Evolutionary conservation across 2,888 invertebrate genomes (phyloP), one percentile per base, ranked within the genome.

Genomic region (Spisula subtruncata): DNA sequence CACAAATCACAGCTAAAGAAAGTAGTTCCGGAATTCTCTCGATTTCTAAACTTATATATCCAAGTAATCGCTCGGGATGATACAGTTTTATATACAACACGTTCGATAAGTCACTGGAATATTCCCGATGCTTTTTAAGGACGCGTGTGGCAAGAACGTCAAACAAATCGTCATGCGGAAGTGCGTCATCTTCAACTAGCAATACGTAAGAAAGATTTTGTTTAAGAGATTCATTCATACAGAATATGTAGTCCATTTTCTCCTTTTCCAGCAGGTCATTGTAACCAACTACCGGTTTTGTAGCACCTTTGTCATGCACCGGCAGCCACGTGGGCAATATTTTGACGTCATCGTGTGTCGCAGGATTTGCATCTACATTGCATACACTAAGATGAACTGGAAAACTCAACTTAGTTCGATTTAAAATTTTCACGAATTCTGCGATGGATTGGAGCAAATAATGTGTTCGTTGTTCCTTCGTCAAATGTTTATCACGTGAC

Each of bases 141-240:
- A 32, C 83, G 25, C 20, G 83, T 25, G 66, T 83, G 85, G 54
- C 89, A 6, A 96, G 80, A 2, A 96, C 94, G 0, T 85, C 84
- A 80, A 96, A 93, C 35, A 96, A 88, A 81, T 95, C 94, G 0
- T 90, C 86, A 16, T 91, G 89, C 0, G 96, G 96, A 8, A 96
- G 85, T 2, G 96, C 96, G 85, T 96, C 96, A 75, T 96, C 96
- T 90, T 96, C 96, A 6, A 96, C 89, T 8, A 96, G 89, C 25
- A 96, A 90, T 0, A 95, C 93, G 91, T 95, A 95, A 0, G 93
- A 91, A 8, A 94, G 89, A 83, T 94, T 93, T 60, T 87, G 85
- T 12, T 92, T 88, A 18, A 95, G 87, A 0, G 95, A 92, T 48
- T 93, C 85, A 35, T 96, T 93, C 32, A 96, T 83, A 91, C 96